A percentile compares a stretch with the other conserved stretches of the same genome.
phyloP scores from a whole-genome alignment of 2,113 vertebrate genomes.

The Istiophorus platypterus region DNA sequence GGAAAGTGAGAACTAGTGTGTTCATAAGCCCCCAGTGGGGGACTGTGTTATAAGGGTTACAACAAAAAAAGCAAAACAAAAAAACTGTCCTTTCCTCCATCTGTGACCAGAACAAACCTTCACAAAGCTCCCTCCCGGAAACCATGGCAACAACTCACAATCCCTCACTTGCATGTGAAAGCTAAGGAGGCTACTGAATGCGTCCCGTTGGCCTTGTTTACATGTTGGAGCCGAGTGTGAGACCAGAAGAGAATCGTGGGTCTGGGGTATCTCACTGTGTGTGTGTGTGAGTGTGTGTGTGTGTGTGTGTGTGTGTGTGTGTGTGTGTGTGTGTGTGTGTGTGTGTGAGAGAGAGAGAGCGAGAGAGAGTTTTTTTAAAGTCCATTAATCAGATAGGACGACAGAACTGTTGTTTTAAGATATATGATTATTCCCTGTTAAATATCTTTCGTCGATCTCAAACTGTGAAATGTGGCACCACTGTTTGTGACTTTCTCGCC shows the following conservation, averaged over 20 bases:
- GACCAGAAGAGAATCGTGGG: background rate
- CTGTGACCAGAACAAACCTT: slow-evolving; percentile 3
- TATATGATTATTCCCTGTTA: background rate
- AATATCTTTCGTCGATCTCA: background rate
- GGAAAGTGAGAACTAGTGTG: background rate
- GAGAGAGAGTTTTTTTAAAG: too few relatives aligned
- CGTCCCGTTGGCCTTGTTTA: slow-evolving; percentile 37
- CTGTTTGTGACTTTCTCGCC: background rate
- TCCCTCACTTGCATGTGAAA: slow-evolving; percentile 73
- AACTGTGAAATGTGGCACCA: background rate
- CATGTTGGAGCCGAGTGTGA: slow-evolving; percentile 33
- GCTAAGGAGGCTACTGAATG: slow-evolving; percentile 55
- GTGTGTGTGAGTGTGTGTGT: background rate
- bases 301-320: background rate
- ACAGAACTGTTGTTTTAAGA: background rate
- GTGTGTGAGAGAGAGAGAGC: background rate
- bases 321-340: too few relatives aligned
- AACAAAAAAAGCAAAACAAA: background rate
- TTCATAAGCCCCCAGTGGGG: too few relatives aligned
- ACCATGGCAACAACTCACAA: slow-evolving; percentile 68
- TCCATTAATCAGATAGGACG: background rate
- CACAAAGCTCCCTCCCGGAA: slow-evolving; percentile 46
- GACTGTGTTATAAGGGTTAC: background rate
- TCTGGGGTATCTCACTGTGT: background rate
- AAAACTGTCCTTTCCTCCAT: background rate